phyloP scores from a whole-genome alignment of 2,113 vertebrate genomes.

The Patagioenas fasciata region DNA sequence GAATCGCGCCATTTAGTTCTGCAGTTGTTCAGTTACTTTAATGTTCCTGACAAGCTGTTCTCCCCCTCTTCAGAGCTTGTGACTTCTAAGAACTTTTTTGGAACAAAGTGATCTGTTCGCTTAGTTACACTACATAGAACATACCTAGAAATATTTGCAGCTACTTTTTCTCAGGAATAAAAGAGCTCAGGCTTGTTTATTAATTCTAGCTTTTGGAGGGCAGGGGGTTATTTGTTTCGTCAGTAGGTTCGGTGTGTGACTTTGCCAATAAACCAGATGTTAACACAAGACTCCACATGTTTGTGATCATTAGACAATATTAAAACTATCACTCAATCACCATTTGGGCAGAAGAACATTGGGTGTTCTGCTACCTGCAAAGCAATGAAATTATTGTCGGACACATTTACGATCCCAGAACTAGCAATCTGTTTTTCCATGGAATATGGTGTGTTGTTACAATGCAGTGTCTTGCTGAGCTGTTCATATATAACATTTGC shows the following conservation, averaged over 20 bases:
- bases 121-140: conserved; percentile 21
- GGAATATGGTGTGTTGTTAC: conserved; percentile 35
- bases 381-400: conserved; percentile 73
- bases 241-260: not conserved
- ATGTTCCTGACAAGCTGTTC: not conserved
- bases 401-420: conserved; percentile 63
- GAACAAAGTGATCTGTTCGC: not conserved
- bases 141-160: conserved; percentile 13
- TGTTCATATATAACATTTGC: conserved; percentile 64
- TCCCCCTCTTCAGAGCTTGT: not conserved
- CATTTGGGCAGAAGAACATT: conserved; percentile 50
- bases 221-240: conserved; percentile 15
- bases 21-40: not conserved
- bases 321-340: conserved; percentile 61
- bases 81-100: conserved; percentile 7
- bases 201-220: conserved; percentile 55
- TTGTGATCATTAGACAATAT: conserved; percentile 72
- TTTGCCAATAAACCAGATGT: conserved; percentile 70
- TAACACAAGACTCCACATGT: conserved; percentile 54
- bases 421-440: conserved; percentile 60
- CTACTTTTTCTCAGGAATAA: conserved; percentile 41
- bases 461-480: conserved; percentile 59
- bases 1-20: not conserved
- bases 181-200: conserved; percentile 28
- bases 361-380: conserved; percentile 67